Conservation (phyloP, 1,140 invertebrate species). For the Schmidtea mediterranea region DNA sequence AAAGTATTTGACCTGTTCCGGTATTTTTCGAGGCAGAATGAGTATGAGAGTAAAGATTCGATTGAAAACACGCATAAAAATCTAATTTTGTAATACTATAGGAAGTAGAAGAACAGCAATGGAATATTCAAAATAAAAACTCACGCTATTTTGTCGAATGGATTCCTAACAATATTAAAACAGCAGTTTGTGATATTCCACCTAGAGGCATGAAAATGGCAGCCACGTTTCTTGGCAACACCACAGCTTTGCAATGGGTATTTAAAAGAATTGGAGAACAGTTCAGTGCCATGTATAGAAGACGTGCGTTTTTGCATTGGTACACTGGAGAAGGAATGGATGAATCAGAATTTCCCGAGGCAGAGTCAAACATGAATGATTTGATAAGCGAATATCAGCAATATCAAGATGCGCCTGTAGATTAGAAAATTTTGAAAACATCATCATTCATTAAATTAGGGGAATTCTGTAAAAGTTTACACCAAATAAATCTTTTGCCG, state of each 20-base stretch:
- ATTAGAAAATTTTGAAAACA: too few species aligned
- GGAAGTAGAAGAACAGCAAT: slow-evolving; percentile 50
- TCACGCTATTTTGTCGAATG: slow-evolving; percentile 8
- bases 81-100: too few species aligned
- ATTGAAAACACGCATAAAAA: too few species aligned
- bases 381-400: slow-evolving; percentile 51
- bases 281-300: not conserved
- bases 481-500: too few species aligned
- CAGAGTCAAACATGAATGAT: slow-evolving; percentile 33
- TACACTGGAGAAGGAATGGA: slow-evolving; percentile 54
- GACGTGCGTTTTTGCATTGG: slow-evolving; percentile 46
- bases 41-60: slow-evolving; percentile 8
- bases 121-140: slow-evolving; percentile 26
- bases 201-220: slow-evolving; percentile 20
- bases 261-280: slow-evolving; percentile 34
- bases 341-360: slow-evolving; percentile 45
- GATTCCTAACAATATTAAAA: slow-evolving; percentile 9
- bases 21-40: slow-evolving; percentile 10
- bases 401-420: slow-evolving; percentile 34
- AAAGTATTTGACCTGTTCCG: slow-evolving; percentile 25
- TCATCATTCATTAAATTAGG: too few species aligned
- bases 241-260: slow-evolving; percentile 26
- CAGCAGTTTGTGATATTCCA: slow-evolving; percentile 21
- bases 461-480: too few species aligned
- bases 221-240: slow-evolving; percentile 13